Conservation (phyloP, 2,888 invertebrate species). For the Allophyes oxyacanthae region DNA sequence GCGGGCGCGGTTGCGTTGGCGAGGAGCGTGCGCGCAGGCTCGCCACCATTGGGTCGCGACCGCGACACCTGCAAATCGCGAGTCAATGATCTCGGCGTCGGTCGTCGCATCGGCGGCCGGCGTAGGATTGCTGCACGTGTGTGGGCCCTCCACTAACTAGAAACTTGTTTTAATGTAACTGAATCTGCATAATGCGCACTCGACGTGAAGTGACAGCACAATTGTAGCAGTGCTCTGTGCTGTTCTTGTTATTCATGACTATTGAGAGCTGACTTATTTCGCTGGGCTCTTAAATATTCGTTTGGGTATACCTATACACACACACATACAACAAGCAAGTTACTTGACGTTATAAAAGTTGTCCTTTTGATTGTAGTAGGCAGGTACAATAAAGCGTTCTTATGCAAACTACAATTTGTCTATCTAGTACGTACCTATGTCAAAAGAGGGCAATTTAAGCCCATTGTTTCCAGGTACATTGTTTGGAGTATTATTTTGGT, state of each 20-base stretch:
- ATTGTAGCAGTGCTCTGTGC: constrained; percentile 50
- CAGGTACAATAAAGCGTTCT: constrained; percentile 35
- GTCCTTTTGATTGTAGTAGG: constrained; percentile 14
- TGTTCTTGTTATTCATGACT: constrained; percentile 42
- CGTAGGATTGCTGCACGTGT: constrained; percentile 62
- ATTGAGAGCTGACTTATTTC: constrained; percentile 35
- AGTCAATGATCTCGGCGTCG: constrained; percentile 64
- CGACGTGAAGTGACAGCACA: constrained; percentile 52
- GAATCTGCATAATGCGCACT: constrained; percentile 60
- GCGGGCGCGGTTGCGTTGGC: constrained; percentile 46
- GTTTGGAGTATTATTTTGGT: constrained; percentile 27
- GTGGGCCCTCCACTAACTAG: constrained; percentile 60
- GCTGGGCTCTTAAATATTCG: constrained; percentile 19
- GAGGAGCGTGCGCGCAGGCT: constrained; percentile 43
- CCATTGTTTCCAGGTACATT: constrained; percentile 42
- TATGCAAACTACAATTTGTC: constrained; percentile 32
- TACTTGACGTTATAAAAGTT: constrained; percentile 11
- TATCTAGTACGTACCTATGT: constrained; percentile 8
- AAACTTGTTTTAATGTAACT: constrained; percentile 63
- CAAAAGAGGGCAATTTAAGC: constrained; percentile 35
- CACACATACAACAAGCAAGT: too few species aligned
- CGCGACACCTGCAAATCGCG: constrained; percentile 67
- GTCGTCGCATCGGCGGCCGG: constrained; percentile 53
- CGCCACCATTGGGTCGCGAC: constrained; percentile 58
- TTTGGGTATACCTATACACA: constrained; percentile 9